Conservation (phyloP, 2,888 invertebrate genomes). For the Sycophila texana region DNA sequence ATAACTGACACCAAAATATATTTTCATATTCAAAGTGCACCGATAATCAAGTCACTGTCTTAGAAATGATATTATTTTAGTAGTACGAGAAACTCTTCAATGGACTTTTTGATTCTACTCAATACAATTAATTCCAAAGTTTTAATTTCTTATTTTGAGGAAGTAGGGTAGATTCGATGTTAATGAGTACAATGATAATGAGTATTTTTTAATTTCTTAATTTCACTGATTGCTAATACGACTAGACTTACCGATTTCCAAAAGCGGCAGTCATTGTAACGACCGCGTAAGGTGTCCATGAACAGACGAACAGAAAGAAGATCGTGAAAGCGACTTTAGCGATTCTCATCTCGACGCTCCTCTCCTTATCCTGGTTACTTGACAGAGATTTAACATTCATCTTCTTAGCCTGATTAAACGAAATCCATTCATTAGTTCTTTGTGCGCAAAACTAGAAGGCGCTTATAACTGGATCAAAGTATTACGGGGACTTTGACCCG, state of each 20-base stretch:
- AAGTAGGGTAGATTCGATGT: too few relatives aligned
- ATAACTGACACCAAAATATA: neutral
- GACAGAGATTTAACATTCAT: constrained; percentile 93
- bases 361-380: constrained; percentile 82
- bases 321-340: constrained; percentile 93
- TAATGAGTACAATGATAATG: too few relatives aligned
- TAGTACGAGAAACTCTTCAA: too few relatives aligned
- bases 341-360: constrained; percentile 89
- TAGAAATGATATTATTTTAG: too few relatives aligned
- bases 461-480: constrained; percentile 4
- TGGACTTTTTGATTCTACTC: too few relatives aligned
- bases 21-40: neutral
- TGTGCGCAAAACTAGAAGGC: neutral
- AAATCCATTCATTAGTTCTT: constrained; percentile 3
- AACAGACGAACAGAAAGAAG: constrained; percentile 88
- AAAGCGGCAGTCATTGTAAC: constrained; percentile 89
- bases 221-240: too few relatives aligned
- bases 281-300: constrained; percentile 94
- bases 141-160: too few relatives aligned
- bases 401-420: constrained; percentile 83
- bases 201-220: too few relatives aligned
- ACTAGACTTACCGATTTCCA: constrained; percentile 81
- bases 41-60: too few relatives aligned
- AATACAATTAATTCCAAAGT: too few relatives aligned
- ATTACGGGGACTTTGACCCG: neutral